These are phyloP conservation scores for Drosophila orosa DNA, from an alignment of 1,140 invertebrate species.

Conservation along the genomic window DNA sequence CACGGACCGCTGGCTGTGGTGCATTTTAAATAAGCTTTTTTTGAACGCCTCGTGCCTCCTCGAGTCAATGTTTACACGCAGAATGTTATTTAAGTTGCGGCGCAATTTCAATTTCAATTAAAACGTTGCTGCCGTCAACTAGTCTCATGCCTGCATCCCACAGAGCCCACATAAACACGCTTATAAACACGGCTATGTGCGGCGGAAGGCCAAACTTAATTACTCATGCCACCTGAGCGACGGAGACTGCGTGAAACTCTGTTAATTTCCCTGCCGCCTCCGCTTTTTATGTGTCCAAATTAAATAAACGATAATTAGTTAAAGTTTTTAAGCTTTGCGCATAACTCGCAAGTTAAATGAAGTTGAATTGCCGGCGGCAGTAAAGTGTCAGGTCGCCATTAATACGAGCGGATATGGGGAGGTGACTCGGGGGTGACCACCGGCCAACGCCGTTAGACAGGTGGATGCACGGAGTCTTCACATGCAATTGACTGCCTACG, in stretches of 20 bases:
- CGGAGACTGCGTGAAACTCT: slow-evolving; percentile 54
- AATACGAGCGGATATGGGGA: slow-evolving; percentile 8
- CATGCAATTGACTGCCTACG: slow-evolving; percentile 56
- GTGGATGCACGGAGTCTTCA: slow-evolving; percentile 32
- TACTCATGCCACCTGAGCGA: slow-evolving; percentile 72
- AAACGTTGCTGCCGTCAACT: slow-evolving; percentile 64
- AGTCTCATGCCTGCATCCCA: slow-evolving; percentile 24
- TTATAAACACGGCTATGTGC: slow-evolving; percentile 9
- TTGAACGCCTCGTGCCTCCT: slow-evolving; percentile 24
- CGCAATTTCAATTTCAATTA: slow-evolving; percentile 80
- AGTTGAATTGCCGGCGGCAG: slow-evolving; percentile 56
- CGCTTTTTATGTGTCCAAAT: slow-evolving; percentile 48
- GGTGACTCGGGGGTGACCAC: slow-evolving; percentile 10
- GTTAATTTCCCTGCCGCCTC: slow-evolving; percentile 26
- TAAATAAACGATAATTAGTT: slow-evolving; percentile 79
- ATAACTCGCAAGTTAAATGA: slow-evolving; percentile 73
- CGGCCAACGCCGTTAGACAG: slow-evolving; percentile 21
- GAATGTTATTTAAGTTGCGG: slow-evolving; percentile 79
- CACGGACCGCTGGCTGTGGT: slow-evolving; percentile 27
- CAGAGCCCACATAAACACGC: slow-evolving; percentile 7
- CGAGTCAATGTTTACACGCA: slow-evolving; percentile 71
- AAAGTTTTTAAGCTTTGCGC: slow-evolving; percentile 67
- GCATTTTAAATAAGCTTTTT: slow-evolving; percentile 62
- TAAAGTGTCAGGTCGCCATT: slow-evolving; percentile 43
- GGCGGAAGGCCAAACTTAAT: slow-evolving; percentile 61